Percentiles rank a stretch among this genome's conserved stretches.
Evolutionary conservation across 1,140 invertebrate genomes (phyloP).

Genomic region (Sarcophaga bullata): DNA sequence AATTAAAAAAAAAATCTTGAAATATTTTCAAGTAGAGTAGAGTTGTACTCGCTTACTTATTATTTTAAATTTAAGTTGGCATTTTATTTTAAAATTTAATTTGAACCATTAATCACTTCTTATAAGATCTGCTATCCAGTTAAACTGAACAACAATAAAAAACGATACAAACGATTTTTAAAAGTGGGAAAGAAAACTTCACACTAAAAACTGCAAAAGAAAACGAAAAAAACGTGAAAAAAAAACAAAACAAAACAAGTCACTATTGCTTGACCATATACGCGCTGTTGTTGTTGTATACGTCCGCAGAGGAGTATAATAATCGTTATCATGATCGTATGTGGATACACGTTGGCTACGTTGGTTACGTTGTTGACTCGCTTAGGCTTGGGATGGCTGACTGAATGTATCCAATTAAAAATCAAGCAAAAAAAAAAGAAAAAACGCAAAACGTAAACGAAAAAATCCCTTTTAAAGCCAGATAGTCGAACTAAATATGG

Average conservation of each 20-base stretch:
- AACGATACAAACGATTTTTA: background rate
- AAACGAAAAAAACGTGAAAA: background rate
- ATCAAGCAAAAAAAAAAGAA: no score
- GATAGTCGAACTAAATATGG: background rate
- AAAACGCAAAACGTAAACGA: no score
- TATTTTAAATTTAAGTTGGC: no score
- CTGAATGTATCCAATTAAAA: conserved; percentile 11
- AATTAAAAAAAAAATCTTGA: no score
- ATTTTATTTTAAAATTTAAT: background rate
- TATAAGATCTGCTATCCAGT: background rate
- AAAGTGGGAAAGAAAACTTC: background rate
- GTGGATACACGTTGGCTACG: no score
- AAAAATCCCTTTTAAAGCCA: no score
- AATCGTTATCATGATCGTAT: conserved; percentile 9
- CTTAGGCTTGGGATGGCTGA: background rate
- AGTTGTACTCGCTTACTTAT: no score
- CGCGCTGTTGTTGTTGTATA: no score
- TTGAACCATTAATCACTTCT: conserved; percentile 1
- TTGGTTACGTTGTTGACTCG: no score
- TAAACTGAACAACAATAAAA: background rate
- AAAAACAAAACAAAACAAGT: no score
- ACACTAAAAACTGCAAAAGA: background rate
- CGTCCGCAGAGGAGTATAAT: background rate
- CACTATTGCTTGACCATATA: no score
- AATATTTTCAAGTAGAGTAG: no score